Conservation (phyloP, 2,797 vertebrate genomes). For the Prunella strophiata region DNA sequence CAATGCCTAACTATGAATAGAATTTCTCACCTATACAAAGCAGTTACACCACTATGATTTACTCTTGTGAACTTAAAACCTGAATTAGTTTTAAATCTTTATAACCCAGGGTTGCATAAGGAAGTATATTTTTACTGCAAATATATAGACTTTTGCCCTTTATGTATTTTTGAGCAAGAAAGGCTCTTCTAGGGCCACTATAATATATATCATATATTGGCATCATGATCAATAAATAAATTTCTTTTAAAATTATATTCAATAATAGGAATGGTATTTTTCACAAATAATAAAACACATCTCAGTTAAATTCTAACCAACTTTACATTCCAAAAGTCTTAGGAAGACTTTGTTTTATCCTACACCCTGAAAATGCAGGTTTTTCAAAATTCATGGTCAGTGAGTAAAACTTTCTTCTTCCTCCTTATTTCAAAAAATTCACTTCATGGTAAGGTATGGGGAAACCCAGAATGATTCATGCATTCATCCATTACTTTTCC, state of each 20-base stretch:
- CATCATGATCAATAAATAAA: neutral
- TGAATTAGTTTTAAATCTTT: constrained; percentile 1
- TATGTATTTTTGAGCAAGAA: neutral
- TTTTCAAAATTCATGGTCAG: neutral
- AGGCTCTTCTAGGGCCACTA: neutral
- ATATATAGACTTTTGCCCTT: neutral
- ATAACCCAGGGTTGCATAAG: neutral
- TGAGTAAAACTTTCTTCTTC: constrained; percentile 7
- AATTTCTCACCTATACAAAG: neutral
- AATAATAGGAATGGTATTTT: neutral
- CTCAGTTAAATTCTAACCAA: neutral
- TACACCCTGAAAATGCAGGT: neutral
- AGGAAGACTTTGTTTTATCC: neutral
- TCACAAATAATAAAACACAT: neutral
- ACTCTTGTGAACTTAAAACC: neutral
- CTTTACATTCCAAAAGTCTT: neutral
- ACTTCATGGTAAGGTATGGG: constrained; percentile 18
- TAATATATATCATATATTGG: neutral
- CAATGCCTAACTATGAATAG: neutral
- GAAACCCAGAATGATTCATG: constrained; percentile 3
- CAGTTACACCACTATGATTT: neutral
- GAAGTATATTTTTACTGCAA: neutral
- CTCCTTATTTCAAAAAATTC: constrained; percentile 29
- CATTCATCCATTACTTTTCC: constrained; percentile 48
- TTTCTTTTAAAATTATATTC: neutral